Base-by-base conservation (phyloP, 2,797 vertebrate genomes). In the Thripadectes ignobilis region DNA sequence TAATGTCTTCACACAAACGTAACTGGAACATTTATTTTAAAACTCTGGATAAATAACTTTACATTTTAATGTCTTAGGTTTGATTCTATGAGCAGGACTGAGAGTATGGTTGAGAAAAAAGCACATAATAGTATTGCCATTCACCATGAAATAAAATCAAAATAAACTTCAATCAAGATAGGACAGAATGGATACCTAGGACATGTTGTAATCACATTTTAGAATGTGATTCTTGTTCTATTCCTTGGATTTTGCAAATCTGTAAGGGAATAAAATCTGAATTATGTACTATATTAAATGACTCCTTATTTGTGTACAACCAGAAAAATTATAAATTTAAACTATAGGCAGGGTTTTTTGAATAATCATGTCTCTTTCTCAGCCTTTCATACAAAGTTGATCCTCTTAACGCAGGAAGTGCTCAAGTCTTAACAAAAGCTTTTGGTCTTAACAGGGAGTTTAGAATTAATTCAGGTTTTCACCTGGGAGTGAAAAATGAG, bases 391-490 rank as follows among this genome's bases (percentile, higher is more conserved):
- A 9, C 7, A 24, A 62, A 88, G 20, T 7, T 65, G 27, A 72
- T 10, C 19, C 59, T 58, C 54, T 49, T 49, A 76, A 54, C 10
- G 22, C 14, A 61, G 18, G 9, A 82, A 73, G 10, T 29, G 9
- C 6, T 68, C 26, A 49, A 30, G 23, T 43, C 27, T 76, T 85
- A 54, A 83, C 5, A 61, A 66, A 89, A 84, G 7, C 1, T 67
- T 74, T 68, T 65, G n/a, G 7, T 29, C 8, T 41, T 81, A 61
- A 52, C 2, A 32, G 2, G 15, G 0, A 0, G 12, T 51, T 81
- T 65, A 48, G 7, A 74, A 81, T 21, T 1, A 74, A 54, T 55
- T 86, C 22, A 59, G 29, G 4, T 85, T 75, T 79, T 58, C 14
- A 12, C 41, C 57, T 75, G 27, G 7, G 63, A 87, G 38, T 32